Evolutionary conservation across 2,797 vertebrate species (phyloP), one percentile per base, ranked within the genome.

Genomic region (Gymnocypris eckloni): DNA sequence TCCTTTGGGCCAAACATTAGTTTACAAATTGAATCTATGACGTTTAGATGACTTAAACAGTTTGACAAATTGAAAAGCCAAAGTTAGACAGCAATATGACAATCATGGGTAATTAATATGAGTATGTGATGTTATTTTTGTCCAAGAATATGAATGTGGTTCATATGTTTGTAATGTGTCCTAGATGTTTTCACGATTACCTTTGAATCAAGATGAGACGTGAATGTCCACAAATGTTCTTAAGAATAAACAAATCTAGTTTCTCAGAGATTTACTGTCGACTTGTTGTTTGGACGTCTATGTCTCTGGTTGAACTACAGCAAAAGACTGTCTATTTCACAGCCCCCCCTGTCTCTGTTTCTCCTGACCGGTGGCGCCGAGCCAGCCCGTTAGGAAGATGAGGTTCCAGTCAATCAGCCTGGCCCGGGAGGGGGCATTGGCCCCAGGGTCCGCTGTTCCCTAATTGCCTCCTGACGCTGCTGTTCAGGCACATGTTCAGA

Each of bases 371-470:
- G 90, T 96, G 95, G 95, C 95, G 92, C 91, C 83, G 89, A 91
- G 94, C 95, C 95, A 96, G 94, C 92, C 95, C 86, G 92, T 96
- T 96, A 96, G 94, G 91, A 94, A 96, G 94, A 96, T 96, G 94
- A 96, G 93, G 92, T 94, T 96, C 94, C 95, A 95, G 94, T 96
- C 96, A 96, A 95, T 96, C 96, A 96, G 93, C 82, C 87, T 92
- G 90, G 92, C 89, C 91, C 78, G 86, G 93, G 93, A 84, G 87
- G 81, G 80, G 83, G 56, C 16, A 22, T 8, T 33, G 50, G 66
- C 77, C 83, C 41, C 25, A 43, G 79, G 84, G 83, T 82, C 72
- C 84, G 15, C 50, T 45, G 82, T 79, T 89, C 39, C 37, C 86
- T 92, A 88, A 92, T 89, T 91, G 85, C 87, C 88, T 88, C 86